Percentiles rank a stretch among this genome's conserved stretches.
Evolutionary conservation across 2,888 invertebrate genomes (phyloP).

Genomic region (Dorcus hopei): DNA sequence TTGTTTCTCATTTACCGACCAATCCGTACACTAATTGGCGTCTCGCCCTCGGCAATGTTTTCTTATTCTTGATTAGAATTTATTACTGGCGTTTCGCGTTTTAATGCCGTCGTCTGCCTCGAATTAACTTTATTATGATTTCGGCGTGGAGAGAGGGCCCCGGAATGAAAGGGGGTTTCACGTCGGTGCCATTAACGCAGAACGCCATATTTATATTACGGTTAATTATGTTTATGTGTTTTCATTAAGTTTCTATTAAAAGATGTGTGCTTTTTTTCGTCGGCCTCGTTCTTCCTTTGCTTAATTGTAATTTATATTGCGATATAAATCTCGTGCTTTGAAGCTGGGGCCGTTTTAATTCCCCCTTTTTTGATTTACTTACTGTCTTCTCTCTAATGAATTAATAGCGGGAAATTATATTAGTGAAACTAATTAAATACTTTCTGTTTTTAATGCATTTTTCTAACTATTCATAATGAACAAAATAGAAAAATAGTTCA

Average conservation of each 20-base stretch:
- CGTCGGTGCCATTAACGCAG: constrained; percentile 4
- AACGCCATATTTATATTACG: constrained; percentile 12
- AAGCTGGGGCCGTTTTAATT: too few species aligned
- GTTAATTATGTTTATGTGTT: constrained; percentile 23
- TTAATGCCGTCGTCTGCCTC: constrained; percentile 37
- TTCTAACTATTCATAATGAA: too few species aligned
- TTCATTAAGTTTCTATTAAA: constrained; percentile 8
- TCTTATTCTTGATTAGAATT: constrained; percentile 39
- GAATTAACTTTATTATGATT: constrained; percentile 41
- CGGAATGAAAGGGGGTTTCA: constrained; percentile 4
- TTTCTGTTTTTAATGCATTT: too few species aligned
- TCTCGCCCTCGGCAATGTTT: constrained; percentile 33
- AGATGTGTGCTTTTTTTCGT: not conserved
- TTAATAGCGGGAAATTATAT: too few species aligned
- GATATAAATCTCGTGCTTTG: constrained; percentile 3
- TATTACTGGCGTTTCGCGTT: constrained; percentile 37
- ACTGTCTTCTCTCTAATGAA: too few species aligned
- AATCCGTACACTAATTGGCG: constrained; percentile 38
- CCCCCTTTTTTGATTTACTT: too few species aligned
- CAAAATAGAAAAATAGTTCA: too few species aligned
- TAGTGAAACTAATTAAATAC: too few species aligned
- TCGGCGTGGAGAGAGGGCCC: constrained; percentile 27
- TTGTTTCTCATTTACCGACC: constrained; percentile 27
- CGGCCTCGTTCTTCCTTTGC: constrained; percentile 1
- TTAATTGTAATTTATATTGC: constrained; percentile 14